These are phyloP conservation scores for Cataglyphis rosenhaueri DNA, from an alignment of 2,888 invertebrate genomes.

Conservation along the genomic window DNA sequence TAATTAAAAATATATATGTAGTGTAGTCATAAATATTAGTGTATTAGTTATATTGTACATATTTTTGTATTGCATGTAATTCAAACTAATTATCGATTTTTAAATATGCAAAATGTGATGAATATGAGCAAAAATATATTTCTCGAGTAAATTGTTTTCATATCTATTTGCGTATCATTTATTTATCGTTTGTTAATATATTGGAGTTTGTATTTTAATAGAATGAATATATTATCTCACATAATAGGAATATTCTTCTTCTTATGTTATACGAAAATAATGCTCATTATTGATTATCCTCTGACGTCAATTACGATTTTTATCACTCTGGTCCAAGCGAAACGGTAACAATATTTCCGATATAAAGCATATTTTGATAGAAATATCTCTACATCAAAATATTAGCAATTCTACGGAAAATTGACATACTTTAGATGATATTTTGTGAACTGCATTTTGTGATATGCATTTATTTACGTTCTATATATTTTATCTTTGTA, in stretches of 20 bases:
- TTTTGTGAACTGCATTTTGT: not conserved
- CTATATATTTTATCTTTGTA: not conserved
- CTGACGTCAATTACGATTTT: not conserved
- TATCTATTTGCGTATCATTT: not conserved
- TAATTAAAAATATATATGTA: not conserved
- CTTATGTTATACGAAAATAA: not conserved
- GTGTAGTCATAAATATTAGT: conserved; percentile 1
- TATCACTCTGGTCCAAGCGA: not conserved
- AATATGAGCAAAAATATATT: conserved; percentile 4
- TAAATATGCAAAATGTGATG: not conserved
- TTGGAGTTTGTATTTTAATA: conserved; percentile 7
- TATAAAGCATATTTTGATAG: not conserved
- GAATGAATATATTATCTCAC: not conserved
- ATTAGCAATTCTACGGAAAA: not conserved
- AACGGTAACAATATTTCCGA: not conserved
- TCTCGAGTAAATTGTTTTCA: not conserved
- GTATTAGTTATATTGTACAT: not conserved
- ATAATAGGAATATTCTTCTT: not conserved
- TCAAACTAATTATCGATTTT: conserved; percentile 32
- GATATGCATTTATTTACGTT: not conserved
- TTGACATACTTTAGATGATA: not conserved
- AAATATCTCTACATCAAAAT: not conserved
- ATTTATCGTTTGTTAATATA: conserved; percentile 1
- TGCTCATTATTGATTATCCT: not conserved
- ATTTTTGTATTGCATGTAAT: not conserved